These are phyloP conservation scores for Sphenodon punctatus DNA, from an alignment of 2,797 vertebrate genomes.

Conservation along the genomic window DNA sequence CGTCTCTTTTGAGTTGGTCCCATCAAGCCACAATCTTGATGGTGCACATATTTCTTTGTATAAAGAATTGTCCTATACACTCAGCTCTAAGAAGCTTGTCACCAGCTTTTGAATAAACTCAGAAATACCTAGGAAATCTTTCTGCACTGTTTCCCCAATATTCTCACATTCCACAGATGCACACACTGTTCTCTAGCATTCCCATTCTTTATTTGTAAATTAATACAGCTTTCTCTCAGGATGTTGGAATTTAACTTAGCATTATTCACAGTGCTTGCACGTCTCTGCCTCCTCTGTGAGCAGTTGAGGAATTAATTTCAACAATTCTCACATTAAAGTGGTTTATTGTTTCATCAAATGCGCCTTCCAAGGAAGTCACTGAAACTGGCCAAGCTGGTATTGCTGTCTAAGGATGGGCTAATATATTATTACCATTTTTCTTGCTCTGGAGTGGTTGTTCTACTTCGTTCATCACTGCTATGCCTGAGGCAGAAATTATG, in stretches of 20 bases:
- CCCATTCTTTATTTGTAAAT: background rate
- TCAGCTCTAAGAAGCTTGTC: background rate
- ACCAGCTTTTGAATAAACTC: background rate
- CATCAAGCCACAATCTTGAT: background rate
- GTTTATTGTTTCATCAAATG: too few species aligned
- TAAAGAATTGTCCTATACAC: background rate
- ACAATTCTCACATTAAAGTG: too few species aligned
- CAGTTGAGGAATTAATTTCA: too few species aligned
- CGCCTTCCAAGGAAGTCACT: too few species aligned
- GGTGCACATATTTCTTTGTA: background rate
- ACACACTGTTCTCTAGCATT: fast-evolving
- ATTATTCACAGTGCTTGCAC: background rate
- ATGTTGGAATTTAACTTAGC: background rate
- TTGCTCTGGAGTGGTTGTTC: too few species aligned
- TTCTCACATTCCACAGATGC: background rate
- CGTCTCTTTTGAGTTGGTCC: background rate
- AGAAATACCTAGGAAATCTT: background rate
- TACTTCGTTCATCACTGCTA: too few species aligned
- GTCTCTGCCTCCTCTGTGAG: background rate
- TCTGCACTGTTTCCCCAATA: background rate
- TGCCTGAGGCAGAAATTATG: too few species aligned
- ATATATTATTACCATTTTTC: too few species aligned
- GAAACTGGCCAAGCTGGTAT: too few species aligned
- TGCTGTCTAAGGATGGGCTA: too few species aligned
- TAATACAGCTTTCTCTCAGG: background rate